Percentiles rank a stretch among this genome's conserved stretches.
phyloP scores from a whole-genome alignment of 2,113 vertebrate species.

The Entelurus aequoreus region DNA sequence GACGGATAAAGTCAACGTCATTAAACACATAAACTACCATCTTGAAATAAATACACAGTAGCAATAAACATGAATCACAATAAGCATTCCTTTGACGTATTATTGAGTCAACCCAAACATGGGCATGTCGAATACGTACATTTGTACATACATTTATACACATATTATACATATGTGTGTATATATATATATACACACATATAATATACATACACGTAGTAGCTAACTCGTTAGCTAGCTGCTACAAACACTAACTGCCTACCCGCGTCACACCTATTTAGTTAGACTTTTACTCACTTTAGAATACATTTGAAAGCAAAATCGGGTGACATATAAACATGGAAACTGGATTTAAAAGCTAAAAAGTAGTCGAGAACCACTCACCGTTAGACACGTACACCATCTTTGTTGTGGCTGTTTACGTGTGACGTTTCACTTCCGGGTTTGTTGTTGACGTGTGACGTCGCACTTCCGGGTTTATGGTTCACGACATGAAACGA shows the following conservation, averaged over 20 bases:
- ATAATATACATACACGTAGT: background rate
- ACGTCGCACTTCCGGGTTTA: conserved; percentile 34
- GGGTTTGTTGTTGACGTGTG: conserved; percentile 5
- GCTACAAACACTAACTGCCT: background rate
- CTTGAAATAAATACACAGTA: no score
- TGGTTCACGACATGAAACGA: background rate
- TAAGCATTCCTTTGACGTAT: background rate
- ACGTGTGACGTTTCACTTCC: conserved; percentile 33
- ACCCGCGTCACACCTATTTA: background rate
- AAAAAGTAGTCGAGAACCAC: conserved; percentile 25
- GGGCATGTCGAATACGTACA: background rate
- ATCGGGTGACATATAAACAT: background rate
- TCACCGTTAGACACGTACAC: conserved; percentile 94
- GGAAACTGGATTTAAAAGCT: background rate
- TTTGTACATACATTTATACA: no score
- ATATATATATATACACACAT: no score
- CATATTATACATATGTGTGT: no score
- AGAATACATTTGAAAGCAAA: background rate
- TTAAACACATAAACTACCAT: background rate
- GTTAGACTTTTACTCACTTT: background rate
- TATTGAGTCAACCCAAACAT: background rate
- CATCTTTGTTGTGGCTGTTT: conserved; percentile 67
- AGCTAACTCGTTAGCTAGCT: conserved; percentile 15
- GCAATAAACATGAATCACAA: background rate
- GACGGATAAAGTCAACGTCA: background rate